Percentiles rank a stretch among this genome's conserved stretches.
Conservation (phyloP, 2,888 invertebrate species). For the Andrena bucephala region DNA sequence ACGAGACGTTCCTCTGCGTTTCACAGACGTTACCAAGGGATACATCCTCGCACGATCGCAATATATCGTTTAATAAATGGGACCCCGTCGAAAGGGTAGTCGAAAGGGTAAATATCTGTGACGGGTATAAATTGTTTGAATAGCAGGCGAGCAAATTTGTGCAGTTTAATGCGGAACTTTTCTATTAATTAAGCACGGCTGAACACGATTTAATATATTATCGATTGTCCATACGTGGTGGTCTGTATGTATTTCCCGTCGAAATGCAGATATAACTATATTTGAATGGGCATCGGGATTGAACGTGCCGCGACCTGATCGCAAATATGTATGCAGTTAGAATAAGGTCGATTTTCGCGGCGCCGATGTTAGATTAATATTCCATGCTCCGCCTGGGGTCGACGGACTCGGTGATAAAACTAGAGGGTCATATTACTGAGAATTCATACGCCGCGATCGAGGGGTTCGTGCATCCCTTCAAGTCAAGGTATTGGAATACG, state of each 20-base stretch:
- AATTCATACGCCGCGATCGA: slow-evolving; percentile 41
- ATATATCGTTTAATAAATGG: not conserved
- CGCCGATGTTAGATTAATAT: slow-evolving; percentile 70
- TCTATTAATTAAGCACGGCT: not conserved
- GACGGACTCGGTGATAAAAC: slow-evolving; percentile 57
- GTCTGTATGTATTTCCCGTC: not conserved
- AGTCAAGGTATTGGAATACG: slow-evolving; percentile 9
- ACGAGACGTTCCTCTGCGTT: slow-evolving; percentile 21
- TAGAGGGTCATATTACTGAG: slow-evolving; percentile 44
- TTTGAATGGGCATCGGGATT: not conserved
- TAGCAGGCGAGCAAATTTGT: not conserved
- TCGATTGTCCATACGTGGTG: not conserved
- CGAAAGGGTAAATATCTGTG: no score
- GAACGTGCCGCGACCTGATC: not conserved
- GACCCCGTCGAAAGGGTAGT: no score
- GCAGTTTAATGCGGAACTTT: not conserved
- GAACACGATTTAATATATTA: not conserved
- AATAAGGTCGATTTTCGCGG: slow-evolving; percentile 65
- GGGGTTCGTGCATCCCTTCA: slow-evolving; percentile 26
- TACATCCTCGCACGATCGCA: not conserved
- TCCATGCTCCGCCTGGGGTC: slow-evolving; percentile 60
- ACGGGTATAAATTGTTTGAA: not conserved
- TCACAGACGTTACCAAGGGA: not conserved
- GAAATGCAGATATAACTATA: not conserved
- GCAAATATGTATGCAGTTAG: slow-evolving; percentile 14